phyloP scores from a whole-genome alignment of 2,113 vertebrate species.

The Pteropus alecto region DNA sequence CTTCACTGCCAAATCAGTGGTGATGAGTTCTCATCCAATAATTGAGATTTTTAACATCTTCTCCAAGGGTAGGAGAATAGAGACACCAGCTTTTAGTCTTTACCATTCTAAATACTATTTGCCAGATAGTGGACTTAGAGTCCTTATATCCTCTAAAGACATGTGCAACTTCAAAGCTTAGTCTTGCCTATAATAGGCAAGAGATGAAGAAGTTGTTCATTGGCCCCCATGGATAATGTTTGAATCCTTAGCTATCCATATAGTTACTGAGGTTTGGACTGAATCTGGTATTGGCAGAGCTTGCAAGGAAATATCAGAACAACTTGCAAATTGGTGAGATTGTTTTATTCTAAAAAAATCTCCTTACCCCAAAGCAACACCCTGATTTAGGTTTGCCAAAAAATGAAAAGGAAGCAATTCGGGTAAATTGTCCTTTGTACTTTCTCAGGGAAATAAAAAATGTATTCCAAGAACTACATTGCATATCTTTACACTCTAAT shows the following conservation, averaged over 20 bases:
- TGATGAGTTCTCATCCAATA: fast-evolving
- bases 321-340: neutral
- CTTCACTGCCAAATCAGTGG: neutral
- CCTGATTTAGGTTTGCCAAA: neutral
- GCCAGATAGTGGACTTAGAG: neutral
- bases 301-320: neutral
- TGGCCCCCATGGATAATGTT: neutral
- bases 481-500: neutral
- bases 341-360: neutral
- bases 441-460: neutral
- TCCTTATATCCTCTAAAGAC: neutral
- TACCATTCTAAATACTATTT: neutral
- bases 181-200: neutral
- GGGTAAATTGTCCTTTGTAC: neutral
- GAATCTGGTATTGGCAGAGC: neutral
- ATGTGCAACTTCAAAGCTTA: neutral
- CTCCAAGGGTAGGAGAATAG: conserved; percentile 48
- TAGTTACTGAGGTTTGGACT: neutral
- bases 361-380: neutral
- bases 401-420: neutral
- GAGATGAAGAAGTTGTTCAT: neutral
- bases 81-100: neutral
- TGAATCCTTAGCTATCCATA: neutral
- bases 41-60: conserved; percentile 1
- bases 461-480: neutral